Base-by-base conservation (phyloP, 53 echinoderm and acorn worm genomes). In the Stichopus horrens region DNA sequence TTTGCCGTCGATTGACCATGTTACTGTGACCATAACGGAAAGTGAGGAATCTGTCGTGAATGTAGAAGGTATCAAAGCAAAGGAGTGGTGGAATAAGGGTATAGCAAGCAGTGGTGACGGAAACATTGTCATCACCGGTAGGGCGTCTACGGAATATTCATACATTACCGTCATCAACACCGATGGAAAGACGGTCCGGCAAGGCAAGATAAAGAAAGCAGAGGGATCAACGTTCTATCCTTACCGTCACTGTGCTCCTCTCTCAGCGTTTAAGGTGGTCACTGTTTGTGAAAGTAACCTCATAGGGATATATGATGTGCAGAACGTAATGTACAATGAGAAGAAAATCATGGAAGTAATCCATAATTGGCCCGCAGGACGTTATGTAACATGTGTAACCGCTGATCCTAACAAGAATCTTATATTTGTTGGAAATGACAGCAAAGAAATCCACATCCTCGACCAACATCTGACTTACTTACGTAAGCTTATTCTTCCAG, bases 101-200 rank as follows among this genome's bases (percentile, higher is more conserved):
- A 52, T 67, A 5, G 37, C 85, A 7, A 57, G 60, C 37, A 56
- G 63, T 83, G 83, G 22, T 7, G 23, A 83, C 59, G 83, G 83
- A 9, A 51, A 13, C 18, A 67, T 85, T 18, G 85, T 68, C 52
- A 85, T 85, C 60, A 85, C 85, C 5, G 85, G 85, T 7, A 37
- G 52, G 5, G 21, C 65, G 37, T 52, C 65, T 5, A 11, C 9
- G 7, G 9, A 23, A 4, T 18, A 81, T 21, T 53, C 55, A n/a
- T 58, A 58, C 23, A 56, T 81, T 3, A 58, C 7, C 57, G 54
- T 53, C 9, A 81, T 81, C 81, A 58, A 81, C 81, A 53, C 9
- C 6, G 20, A 81, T 19, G 57, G 81, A 5, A 7, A 13, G 81
- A 79, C 55, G 54, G 14, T 79, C 7, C 79, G 54, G 7, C 55